Conservation (phyloP, 1,140 invertebrate species). For the Sminthurides bifidus region DNA sequence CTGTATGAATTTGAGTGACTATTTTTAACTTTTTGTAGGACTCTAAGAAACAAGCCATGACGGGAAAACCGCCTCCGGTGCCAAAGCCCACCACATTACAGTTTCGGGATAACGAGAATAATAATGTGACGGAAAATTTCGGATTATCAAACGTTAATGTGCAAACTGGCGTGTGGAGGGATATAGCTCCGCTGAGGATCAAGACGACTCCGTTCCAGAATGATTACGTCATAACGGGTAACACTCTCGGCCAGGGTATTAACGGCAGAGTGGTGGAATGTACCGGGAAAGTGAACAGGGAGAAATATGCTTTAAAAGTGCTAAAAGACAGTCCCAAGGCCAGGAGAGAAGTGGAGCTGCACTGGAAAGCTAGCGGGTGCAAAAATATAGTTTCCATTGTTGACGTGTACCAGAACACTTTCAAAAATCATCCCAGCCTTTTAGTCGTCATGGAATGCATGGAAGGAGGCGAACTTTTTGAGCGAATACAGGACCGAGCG, state of each 20-base stretch:
- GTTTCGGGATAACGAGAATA: slow-evolving; percentile 20
- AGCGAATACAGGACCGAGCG: slow-evolving; percentile 85
- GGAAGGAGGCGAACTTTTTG: slow-evolving; percentile 93
- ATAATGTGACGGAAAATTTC: slow-evolving; percentile 9
- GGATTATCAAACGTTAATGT: neutral
- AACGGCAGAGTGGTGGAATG: slow-evolving; percentile 87
- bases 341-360: slow-evolving; percentile 84
- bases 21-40: no score
- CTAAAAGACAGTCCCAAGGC: slow-evolving; percentile 84
- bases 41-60: no score
- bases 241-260: slow-evolving; percentile 91
- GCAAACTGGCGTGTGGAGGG: slow-evolving; percentile 10
- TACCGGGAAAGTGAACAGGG: slow-evolving; percentile 50
- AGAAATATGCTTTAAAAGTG: slow-evolving; percentile 83
- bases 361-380: slow-evolving; percentile 82
- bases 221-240: slow-evolving; percentile 88
- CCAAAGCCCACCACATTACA: slow-evolving; percentile 22
- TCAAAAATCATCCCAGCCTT: slow-evolving; percentile 77
- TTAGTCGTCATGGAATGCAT: slow-evolving; percentile 98
- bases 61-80: slow-evolving; percentile 10
- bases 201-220: slow-evolving; percentile 67
- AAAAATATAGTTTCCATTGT: slow-evolving; percentile 84
- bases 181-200: slow-evolving; percentile 38
- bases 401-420: slow-evolving; percentile 94
- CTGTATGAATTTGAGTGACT: no score